Base-by-base conservation (phyloP, 2,888 invertebrate genomes). In the Chrysina gloriosa region DNA sequence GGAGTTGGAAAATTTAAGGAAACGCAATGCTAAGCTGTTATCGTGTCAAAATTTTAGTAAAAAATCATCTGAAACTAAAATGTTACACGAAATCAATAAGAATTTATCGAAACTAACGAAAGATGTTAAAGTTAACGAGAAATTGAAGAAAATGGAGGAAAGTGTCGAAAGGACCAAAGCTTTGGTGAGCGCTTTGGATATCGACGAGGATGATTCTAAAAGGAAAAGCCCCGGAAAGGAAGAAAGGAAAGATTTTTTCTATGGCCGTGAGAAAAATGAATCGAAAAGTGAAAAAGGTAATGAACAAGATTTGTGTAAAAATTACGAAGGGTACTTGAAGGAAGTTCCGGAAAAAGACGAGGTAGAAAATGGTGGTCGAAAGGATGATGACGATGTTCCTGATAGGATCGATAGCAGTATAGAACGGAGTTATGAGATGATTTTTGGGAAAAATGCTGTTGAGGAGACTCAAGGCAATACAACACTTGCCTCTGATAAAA, bases 11-110 rank as follows among this genome's bases (percentile, higher is more conserved):
- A 87, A 88, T 75, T 77, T 93, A 2, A 89, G 87, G 71, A 90
- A 88, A 75, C 89, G 89, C 77, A 92, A 90, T 76, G 86, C 87
- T 70, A 86, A 88, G 77, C 82, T 90, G 63, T 85, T 87, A 70
- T 87, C 87, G 48, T 86, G 86, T 66, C 88, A 89, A 79, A 84
- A 87, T 71, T 85, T 87, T 58, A 82, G 87, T 6, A 81, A 88
- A 68, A 82, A 89, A 64, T 36, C 67, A 11, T 76, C 88, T n/a
- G 92, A 92, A 71, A 88, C 90, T 29, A 92, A 90, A 84, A 89
- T 92, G 81, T 84, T 93, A 70, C 89, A 92, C 75, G 89, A 91
- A 81, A 92, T 94, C 29, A 93, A 91, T 78, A 89, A 89, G 69
- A 87, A 87, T 71, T 80, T 89, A 45, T 84, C 84, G 0, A 84